Evolutionary conservation across 1,140 invertebrate species (phyloP).

Genomic region (Pachyrhynchus sulphureomaculatus): DNA sequence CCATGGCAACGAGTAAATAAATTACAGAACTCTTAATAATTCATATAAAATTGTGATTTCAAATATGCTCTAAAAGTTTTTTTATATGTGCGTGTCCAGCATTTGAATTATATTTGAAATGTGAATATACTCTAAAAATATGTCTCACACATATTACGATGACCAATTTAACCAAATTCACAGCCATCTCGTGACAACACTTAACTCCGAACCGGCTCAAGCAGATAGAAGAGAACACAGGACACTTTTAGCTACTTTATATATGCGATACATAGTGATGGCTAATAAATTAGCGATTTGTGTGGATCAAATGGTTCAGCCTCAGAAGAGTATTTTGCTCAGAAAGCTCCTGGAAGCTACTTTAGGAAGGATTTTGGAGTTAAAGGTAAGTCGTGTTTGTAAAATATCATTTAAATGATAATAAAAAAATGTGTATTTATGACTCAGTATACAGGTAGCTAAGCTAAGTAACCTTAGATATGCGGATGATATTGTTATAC

Average conservation of each 20-base stretch:
- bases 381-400: constrained; percentile 6
- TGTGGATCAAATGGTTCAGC: constrained; percentile 90
- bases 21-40: too few relatives aligned
- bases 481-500: too few relatives aligned
- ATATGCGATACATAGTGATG: constrained; percentile 78
- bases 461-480: too few relatives aligned
- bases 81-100: too few relatives aligned
- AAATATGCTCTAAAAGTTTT: too few relatives aligned
- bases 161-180: constrained; percentile 66
- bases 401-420: not conserved
- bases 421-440: not conserved
- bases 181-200: constrained; percentile 61
- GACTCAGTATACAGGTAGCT: too few relatives aligned
- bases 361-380: constrained; percentile 69
- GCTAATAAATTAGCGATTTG: constrained; percentile 75
- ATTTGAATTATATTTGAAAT: too few relatives aligned
- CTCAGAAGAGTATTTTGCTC: constrained; percentile 84
- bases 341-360: constrained; percentile 76
- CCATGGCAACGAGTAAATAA: too few relatives aligned
- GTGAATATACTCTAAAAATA: constrained; percentile 50
- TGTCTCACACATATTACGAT: constrained; percentile 75
- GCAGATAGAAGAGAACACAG: constrained; percentile 63
- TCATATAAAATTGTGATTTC: too few relatives aligned
- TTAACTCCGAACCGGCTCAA: constrained; percentile 59
- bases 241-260: constrained; percentile 61